Evolutionary conservation across 2,113 vertebrate genomes (phyloP).

Genomic region (Sylvilagus bachmani): DNA sequence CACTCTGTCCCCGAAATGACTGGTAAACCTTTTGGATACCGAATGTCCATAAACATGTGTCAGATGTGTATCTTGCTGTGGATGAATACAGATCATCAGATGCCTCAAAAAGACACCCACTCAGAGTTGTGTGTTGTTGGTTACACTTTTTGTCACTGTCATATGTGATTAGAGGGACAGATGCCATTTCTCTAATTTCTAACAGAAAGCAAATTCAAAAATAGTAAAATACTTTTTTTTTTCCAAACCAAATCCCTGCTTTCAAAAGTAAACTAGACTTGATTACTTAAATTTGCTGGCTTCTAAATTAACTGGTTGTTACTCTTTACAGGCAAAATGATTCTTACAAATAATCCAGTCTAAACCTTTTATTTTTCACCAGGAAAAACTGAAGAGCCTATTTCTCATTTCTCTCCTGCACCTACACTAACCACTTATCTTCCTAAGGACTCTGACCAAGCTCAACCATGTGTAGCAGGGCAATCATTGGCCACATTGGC

Average conservation of each 20-base stretch:
- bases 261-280: conserved; percentile 44
- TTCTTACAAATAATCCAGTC: conserved; percentile 7
- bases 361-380: not conserved
- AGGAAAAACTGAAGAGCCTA: not conserved
- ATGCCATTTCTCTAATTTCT: conserved; percentile 21
- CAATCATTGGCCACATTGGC: not conserved
- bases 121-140: not conserved
- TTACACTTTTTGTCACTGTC: not conserved
- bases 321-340: conserved; percentile 29
- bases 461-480: not conserved
- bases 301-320: conserved; percentile 26
- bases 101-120: not conserved
- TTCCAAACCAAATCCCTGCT: conserved; percentile 8
- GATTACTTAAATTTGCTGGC: not conserved
- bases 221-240: conserved; percentile 10
- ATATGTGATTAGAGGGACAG: not conserved
- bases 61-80: not conserved
- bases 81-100: not conserved
- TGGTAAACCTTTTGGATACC: not conserved
- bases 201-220: conserved; percentile 38
- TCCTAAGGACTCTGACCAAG: not conserved
- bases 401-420: not conserved
- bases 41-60: not conserved
- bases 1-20: not conserved
- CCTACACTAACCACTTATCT: not conserved